Evolutionary conservation across 2,888 invertebrate species (phyloP).

Genomic region (Acanthococcus lagerstroemiae): DNA sequence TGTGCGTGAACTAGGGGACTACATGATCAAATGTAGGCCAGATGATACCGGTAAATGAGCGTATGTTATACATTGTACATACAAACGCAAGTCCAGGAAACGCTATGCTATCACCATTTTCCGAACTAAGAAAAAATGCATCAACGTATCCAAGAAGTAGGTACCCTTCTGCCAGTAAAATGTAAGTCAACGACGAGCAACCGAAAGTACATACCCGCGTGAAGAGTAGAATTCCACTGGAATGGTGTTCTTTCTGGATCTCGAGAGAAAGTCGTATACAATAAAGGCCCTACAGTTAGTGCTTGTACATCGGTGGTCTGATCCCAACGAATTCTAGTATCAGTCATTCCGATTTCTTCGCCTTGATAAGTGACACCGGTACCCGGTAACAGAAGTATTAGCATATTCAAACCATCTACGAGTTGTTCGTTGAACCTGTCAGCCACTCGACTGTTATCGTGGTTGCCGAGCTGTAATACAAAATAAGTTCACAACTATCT

Average conservation of each 20-base stretch:
- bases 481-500: not conserved
- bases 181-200: too few relatives aligned
- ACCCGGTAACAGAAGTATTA: constrained; percentile 62
- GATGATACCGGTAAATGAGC: too few relatives aligned
- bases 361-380: constrained; percentile 79
- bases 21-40: too few relatives aligned
- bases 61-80: too few relatives aligned
- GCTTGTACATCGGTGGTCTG: constrained; percentile 51
- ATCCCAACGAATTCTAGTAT: constrained; percentile 47
- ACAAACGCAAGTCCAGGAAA: too few relatives aligned
- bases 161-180: too few relatives aligned
- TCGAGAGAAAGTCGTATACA: constrained; percentile 50
- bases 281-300: constrained; percentile 48
- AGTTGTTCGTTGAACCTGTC: constrained; percentile 41
- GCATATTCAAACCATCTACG: constrained; percentile 44
- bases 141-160: too few relatives aligned
- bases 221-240: constrained; percentile 57
- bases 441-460: constrained; percentile 38
- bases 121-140: too few relatives aligned
- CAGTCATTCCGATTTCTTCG: constrained; percentile 65
- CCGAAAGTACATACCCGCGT: too few relatives aligned
- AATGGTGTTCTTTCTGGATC: constrained; percentile 72
- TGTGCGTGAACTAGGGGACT: too few relatives aligned
- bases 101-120: too few relatives aligned
- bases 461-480: constrained; percentile 38